phyloP scores from a whole-genome alignment of 2,888 invertebrate species.

The Zootermopsis nevadensis region DNA sequence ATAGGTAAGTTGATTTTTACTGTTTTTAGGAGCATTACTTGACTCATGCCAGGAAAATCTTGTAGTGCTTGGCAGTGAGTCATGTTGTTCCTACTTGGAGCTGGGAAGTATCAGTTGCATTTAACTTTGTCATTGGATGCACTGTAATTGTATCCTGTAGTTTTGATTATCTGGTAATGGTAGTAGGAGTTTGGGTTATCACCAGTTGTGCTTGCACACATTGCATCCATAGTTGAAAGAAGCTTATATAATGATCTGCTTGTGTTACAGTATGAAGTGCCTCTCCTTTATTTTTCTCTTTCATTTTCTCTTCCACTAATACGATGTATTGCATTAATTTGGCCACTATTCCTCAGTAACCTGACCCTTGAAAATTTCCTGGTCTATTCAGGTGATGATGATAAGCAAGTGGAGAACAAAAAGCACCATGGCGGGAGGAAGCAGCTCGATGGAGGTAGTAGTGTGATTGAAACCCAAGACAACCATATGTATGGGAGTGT shows the following conservation, averaged over 20 bases:
- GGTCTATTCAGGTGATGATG: constrained; percentile 37
- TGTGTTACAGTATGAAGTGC: background rate
- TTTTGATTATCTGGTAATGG: too few relatives aligned
- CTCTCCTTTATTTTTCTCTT: background rate
- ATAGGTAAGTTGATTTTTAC: too few relatives aligned
- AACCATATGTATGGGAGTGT: constrained; percentile 17
- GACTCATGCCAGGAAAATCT: too few relatives aligned
- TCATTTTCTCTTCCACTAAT: constrained; percentile 16
- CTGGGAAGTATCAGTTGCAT: too few relatives aligned
- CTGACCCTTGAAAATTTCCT: constrained; percentile 34
- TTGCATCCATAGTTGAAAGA: background rate
- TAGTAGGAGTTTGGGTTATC: too few relatives aligned
- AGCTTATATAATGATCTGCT: background rate
- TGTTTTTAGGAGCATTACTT: too few relatives aligned
- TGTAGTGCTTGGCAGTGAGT: too few relatives aligned
- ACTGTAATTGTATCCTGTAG: too few relatives aligned
- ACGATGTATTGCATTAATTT: constrained; percentile 9
- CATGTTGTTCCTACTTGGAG: too few relatives aligned
- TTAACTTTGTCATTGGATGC: too few relatives aligned
- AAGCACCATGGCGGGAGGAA: constrained; percentile 18
- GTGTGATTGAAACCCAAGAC: constrained; percentile 29
- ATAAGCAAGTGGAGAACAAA: constrained; percentile 31
- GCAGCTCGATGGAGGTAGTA: constrained; percentile 26
- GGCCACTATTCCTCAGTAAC: constrained; percentile 28
- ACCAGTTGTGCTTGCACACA: background rate